Evolutionary conservation across 2,113 vertebrate genomes (phyloP), one percentile per base, ranked within the genome.

Genomic region (Brienomyrus brachyistius): DNA sequence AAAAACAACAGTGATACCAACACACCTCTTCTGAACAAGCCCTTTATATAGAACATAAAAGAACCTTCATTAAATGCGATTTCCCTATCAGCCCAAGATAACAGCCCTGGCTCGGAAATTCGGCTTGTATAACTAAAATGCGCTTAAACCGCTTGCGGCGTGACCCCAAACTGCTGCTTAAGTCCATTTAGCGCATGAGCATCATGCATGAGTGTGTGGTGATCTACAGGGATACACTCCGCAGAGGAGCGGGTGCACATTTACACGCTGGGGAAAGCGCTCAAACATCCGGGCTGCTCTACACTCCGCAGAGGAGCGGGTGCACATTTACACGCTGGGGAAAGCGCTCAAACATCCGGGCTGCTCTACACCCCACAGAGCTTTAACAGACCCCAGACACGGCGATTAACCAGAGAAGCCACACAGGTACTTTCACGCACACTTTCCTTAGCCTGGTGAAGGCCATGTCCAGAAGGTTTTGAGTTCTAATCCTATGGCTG

Each of bases 1-100:
- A 77, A 43, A 88, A 48, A 4, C 10, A 45, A 2, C 23, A 59
- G 43, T 7, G 88, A 92, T 92, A 93, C 92, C 45, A 48, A 50
- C 56, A 59, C 56, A 59, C 56, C 56, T 21, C 23, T 59, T 23
- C 56, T 10, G 43, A 84, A 86, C 87, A 80, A 70, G 50, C 56
- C 56, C 56, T 59, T 59, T n/a, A 59, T 59, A 40, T 70, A 45
- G 74, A 51, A 83, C 17, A 40, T 56, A 43, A 17, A 13, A 9
- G n/a, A 47, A 15, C 17, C n/a, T 77, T 23, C 21, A 21, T 54
- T 45, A 85, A 85, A 77, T 40, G 15, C 4, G 31, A 77, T 77
- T 77, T 43, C 17, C 35, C 74, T 19, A 77, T 13, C 19, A 11
- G 43, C 43, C 45, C 43, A 9, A 19, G 13, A 47, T 84, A 84